Evolutionary conservation across 64 coral and sea anemone genomes (phyloP), one percentile per base, ranked within the genome.

Genomic region (Orbicella faveolata): DNA sequence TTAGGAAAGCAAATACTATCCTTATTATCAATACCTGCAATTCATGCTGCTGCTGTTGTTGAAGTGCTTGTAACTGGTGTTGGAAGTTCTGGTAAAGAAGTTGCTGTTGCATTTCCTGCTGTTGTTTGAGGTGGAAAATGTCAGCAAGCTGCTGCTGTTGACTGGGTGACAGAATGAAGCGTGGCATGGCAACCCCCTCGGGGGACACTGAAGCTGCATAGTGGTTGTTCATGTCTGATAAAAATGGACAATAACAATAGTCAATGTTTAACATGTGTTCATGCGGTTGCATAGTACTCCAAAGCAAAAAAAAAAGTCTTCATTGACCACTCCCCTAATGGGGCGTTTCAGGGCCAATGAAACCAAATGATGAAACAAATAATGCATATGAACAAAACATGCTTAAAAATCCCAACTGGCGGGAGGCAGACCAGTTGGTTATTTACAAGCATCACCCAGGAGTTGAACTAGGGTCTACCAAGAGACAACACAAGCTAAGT

Each of bases 111-210:
- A 92, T 36, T 44, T 51, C 81, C 65, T 92, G 82, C 78, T 92
- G 90, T 74, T 92, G 75, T 26, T 92, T 87, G 2, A 80, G 44
- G 15, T 87, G 84, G 34, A 92, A 88, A 19, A 92, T 19, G 8
- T 75, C 75, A 36, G 90, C 83, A 73, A 92, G 75, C 15, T 92
- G 90, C 20, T 88, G 87, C 8, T 92, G 90, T 59, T 92, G 90
- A 57, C 70, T 67, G 19, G 90, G 74, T 4, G 83, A 87, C 36
- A 87, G 75, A 65, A 92, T 87, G 34, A 83, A 51, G 4, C 86
- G 41, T 69, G 90, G 90, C 36, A 92, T 21, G 34, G 76, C 68
- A 33, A 68, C 16, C 0, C 90, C 90, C 55, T 92, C 90, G 9
- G 84, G 90, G 10, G 83, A 66, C 48, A 84, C 82, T 48, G 82